phyloP scores from a whole-genome alignment of 1,140 invertebrate genomes.

The Sitobion miscanthi region DNA sequence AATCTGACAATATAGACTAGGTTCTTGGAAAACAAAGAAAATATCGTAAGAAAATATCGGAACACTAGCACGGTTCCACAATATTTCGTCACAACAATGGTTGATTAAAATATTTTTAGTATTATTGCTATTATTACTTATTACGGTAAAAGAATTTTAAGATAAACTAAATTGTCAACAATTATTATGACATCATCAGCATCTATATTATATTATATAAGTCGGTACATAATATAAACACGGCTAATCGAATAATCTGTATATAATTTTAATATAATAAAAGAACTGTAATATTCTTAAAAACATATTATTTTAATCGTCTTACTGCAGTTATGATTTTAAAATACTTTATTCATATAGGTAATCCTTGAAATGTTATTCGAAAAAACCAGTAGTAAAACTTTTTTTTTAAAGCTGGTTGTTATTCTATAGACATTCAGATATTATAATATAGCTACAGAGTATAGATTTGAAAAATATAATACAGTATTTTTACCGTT shows the following conservation, averaged over 20 bases:
- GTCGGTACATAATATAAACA: background rate
- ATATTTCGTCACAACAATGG: background rate
- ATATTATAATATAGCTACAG: background rate
- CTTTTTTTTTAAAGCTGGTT: background rate
- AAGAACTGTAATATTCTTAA: background rate
- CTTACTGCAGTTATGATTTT: background rate
- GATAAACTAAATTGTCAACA: background rate
- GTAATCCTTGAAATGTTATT: background rate
- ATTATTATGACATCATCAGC: background rate
- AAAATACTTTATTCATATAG: background rate
- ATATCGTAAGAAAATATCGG: constrained; percentile 33
- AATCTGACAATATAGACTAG: constrained; percentile 38
- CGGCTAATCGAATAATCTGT: background rate
- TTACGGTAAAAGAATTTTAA: background rate
- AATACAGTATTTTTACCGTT: background rate
- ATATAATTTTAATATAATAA: background rate
- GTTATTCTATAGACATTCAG: background rate
- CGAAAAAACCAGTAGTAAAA: background rate
- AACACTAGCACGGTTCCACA: background rate
- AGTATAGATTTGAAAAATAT: background rate
- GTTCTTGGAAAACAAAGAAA: constrained; percentile 42
- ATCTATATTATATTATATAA: background rate
- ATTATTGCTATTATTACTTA: background rate
- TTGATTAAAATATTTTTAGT: background rate
- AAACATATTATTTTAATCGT: constrained; percentile 17